Evolutionary conservation across 2,113 vertebrate genomes (phyloP).

Genomic region (Eurypyga helias): DNA sequence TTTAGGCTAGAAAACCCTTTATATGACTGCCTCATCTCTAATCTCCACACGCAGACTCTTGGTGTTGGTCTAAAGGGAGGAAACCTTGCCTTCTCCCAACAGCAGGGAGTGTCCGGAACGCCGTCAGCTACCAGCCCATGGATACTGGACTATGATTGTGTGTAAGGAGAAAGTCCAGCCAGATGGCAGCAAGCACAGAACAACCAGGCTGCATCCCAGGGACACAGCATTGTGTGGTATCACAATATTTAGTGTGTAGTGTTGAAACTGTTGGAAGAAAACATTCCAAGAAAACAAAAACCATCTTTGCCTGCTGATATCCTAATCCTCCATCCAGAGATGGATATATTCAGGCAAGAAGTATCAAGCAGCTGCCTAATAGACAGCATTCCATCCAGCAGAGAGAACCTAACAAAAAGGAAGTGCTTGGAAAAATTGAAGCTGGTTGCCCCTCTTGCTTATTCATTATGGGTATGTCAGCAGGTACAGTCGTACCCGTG

Average conservation of each 20-base stretch:
- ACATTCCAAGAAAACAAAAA: background rate
- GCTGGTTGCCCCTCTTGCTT: background rate
- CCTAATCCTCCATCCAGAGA: background rate
- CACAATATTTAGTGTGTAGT: background rate
- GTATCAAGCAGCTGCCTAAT: background rate
- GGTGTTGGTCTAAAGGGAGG: background rate
- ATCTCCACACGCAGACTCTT: background rate
- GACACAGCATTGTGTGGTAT: background rate
- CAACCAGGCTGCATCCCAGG: background rate
- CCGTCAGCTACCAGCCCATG: background rate
- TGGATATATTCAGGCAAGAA: background rate
- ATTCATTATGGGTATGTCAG: background rate
- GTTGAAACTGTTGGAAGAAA: background rate
- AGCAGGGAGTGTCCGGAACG: slow-evolving; percentile 13
- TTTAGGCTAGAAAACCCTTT: background rate
- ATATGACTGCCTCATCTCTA: background rate
- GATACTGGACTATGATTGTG: background rate
- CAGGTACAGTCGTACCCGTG: background rate
- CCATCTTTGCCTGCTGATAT: background rate
- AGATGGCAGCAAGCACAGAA: background rate
- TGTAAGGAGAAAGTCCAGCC: background rate
- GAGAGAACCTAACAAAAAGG: background rate
- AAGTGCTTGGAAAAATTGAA: background rate
- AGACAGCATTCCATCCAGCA: background rate
- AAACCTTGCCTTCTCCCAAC: background rate